Conservation (phyloP, 2,888 invertebrate species). For the Ischnura elegans region DNA sequence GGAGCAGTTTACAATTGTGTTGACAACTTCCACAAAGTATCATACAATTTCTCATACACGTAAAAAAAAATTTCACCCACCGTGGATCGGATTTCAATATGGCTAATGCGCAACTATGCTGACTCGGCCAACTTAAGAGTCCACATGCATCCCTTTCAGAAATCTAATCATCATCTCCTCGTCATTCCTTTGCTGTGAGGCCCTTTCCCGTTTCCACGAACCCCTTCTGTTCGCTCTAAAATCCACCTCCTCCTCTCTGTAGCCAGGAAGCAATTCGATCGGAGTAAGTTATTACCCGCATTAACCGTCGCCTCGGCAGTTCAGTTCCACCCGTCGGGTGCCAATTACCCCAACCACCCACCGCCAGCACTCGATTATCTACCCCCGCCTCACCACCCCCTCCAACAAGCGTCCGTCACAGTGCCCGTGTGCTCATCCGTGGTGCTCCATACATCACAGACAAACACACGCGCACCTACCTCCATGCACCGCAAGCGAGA, state of each 20-base stretch:
- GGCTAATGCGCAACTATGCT: too few relatives aligned
- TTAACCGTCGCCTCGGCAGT: conserved; percentile 43
- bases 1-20: too few relatives aligned
- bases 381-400: background rate
- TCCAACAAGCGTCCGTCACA: background rate
- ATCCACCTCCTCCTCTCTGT: background rate
- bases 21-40: too few relatives aligned
- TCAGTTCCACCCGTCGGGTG: conserved; percentile 55
- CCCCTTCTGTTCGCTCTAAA: background rate
- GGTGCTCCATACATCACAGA: background rate
- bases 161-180: background rate
- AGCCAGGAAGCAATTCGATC: conserved; percentile 24
- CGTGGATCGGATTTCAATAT: too few relatives aligned
- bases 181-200: too few relatives aligned
- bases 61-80: too few relatives aligned
- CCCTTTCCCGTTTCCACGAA: background rate
- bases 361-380: background rate
- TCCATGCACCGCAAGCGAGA: too few relatives aligned
- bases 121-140: too few relatives aligned
- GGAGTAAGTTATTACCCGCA: conserved; percentile 55
- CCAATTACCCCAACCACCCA: conserved; percentile 15
- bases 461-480: background rate
- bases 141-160: background rate
- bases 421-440: background rate
- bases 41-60: too few relatives aligned